Conservation (phyloP, 2,888 invertebrate species). For the Dilophus febrilis region DNA sequence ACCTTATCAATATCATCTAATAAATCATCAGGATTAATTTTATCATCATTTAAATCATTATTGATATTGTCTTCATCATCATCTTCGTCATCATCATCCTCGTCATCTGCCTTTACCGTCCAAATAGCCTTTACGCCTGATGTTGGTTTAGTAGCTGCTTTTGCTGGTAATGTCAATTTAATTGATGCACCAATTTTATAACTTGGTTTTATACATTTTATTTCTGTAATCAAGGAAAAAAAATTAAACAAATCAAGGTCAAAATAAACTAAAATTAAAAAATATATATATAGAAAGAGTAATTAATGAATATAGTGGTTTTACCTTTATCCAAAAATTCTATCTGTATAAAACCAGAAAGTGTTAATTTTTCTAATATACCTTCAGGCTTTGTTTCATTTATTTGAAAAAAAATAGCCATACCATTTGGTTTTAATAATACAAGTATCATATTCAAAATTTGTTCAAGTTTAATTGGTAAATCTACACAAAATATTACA, state of each 20-base stretch:
- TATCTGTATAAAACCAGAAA: constrained; percentile 41
- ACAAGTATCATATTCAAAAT: constrained; percentile 14
- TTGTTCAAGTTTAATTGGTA: no score
- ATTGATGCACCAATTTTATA: constrained; percentile 55
- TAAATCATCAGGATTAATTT: constrained; percentile 76
- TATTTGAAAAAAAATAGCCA: no score
- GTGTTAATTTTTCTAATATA: constrained; percentile 35
- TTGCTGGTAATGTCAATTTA: constrained; percentile 32
- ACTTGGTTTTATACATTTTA: constrained; percentile 43
- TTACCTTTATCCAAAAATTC: constrained; percentile 21
- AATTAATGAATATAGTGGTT: no score
- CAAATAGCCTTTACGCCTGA: constrained; percentile 37
- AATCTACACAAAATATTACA: no score
- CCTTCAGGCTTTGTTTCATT: constrained; percentile 23
- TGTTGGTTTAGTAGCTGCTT: constrained; percentile 21
- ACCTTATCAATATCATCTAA: constrained; percentile 78
- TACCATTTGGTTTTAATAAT: constrained; percentile 45
- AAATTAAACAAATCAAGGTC: no score
- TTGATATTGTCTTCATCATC: constrained; percentile 65
- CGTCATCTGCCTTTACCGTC: constrained; percentile 42
- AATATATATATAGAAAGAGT: no score
- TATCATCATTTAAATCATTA: no score
- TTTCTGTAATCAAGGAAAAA: neutral
- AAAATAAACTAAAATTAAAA: no score
- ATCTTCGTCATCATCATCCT: constrained; percentile 41